phyloP scores from a whole-genome alignment of 1,140 invertebrate genomes.

The Bombus ignitus region DNA sequence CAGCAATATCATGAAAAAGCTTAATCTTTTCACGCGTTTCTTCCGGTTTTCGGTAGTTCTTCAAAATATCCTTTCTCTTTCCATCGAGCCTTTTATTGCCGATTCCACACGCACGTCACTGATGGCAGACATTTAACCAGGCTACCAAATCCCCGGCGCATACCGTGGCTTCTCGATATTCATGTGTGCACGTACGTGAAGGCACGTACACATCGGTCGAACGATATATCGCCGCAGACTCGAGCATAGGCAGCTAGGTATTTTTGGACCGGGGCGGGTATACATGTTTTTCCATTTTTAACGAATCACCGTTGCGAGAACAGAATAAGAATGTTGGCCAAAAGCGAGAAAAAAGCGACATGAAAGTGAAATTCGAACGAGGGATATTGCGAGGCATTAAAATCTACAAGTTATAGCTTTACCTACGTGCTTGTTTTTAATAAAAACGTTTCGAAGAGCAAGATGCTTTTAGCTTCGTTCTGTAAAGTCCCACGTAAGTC shows the following conservation, averaged over 20 bases:
- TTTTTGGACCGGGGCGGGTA: conserved; percentile 31
- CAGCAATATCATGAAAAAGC: not conserved
- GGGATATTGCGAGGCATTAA: not conserved
- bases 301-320: conserved; percentile 19
- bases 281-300: conserved; percentile 38
- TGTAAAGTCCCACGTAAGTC: not conserved
- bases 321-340: conserved; percentile 33
- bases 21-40: not conserved
- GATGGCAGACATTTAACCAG: conserved; percentile 62
- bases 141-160: conserved; percentile 51
- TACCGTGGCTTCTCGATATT: conserved; percentile 48
- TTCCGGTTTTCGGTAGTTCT: not conserved
- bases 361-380: conserved; percentile 38
- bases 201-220: conserved; percentile 29
- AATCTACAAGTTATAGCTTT: not conserved
- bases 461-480: not conserved
- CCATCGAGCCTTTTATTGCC: conserved; percentile 51
- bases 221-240: conserved; percentile 51
- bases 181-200: conserved; percentile 9
- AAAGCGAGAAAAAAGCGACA: not conserved
- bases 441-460: not conserved
- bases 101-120: conserved; percentile 52
- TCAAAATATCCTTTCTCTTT: conserved; percentile 10
- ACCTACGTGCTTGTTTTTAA: not conserved
- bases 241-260: conserved; percentile 13